Evolutionary conservation across 2,888 invertebrate genomes (phyloP), one percentile per base, ranked within the genome.

Genomic region (Temnothorax rugatulus): DNA sequence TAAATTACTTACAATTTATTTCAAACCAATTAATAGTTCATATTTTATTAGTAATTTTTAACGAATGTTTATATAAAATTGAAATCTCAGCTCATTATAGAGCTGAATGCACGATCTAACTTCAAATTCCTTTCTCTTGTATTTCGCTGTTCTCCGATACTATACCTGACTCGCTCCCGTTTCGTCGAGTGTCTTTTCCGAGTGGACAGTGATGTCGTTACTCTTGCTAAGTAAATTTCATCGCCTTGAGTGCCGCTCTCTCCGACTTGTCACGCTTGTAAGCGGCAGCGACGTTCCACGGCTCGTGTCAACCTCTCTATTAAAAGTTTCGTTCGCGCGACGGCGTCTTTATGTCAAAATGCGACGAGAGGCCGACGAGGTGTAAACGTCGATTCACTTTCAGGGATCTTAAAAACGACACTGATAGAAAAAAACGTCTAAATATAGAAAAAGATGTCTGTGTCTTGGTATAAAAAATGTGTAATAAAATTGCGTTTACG

Each of bases 201-300:
- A 90, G 88, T 87, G 86, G 89, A 86, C 90, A 89, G 84, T 84
- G 84, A 91, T 85, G 88, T 90, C 84, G 79, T 88, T 89, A 89
- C 82, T 82, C 84, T 75, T 68, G 74, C 90, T 88, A 90, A 90
- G 90, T 91, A 90, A 91, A 91, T 90, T 90, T 86, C 89, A 90
- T 89, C 89, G 86, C 54, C 84, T 83, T 76, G 84, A 85, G 84
- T 86, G 85, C 82, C 85, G 77, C 87, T 77, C 83, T 73, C 66
- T 74, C 63, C 61, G 63, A 61, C 84, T 64, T 87, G 87, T 88
- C 87, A 76, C 21, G 82, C 73, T 79, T 83, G 71, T 79, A 79
- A 79, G 38, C 81, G 52, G 25, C 71, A 66, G 69, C 79, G 79
- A 57, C 64, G 81, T 52, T 54, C 61, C 44, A 57, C 29, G 29